Evolutionary conservation across 2,888 invertebrate genomes (phyloP), one percentile per base, ranked within the genome.

Genomic region (Andricus curvator): DNA sequence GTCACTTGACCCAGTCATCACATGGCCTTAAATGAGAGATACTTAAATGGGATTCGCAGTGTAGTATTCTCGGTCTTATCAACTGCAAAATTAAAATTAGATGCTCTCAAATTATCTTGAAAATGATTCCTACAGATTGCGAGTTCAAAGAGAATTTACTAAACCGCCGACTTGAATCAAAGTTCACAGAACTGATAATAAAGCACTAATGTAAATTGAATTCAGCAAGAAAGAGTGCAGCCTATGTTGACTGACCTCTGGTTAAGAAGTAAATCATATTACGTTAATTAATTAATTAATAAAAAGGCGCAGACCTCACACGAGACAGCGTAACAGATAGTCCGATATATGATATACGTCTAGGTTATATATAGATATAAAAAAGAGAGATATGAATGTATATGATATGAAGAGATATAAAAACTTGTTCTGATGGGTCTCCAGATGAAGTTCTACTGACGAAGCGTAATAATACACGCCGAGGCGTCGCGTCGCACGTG

Each of bases 101-200:
- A 17, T 48, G 17, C 48, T 17, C 17, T 17, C 5, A 48, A 48
- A 48, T 48, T 15, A 48, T 48, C 48, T 17, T 15, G 4, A 48
- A 17, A 48, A 48, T 17, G 9, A 41, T 17, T 3, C 5, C 15
- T 15, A 15, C 2, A 48, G 51, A 78, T 22, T 15, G n/a, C 6
- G 48, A 80, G 77, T 82, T 78, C 60, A 66, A 56, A 11, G 11
- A 9, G n/a, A n/a, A 56, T 56, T 56, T n/a, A 56, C n/a, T 11
- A n/a, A n/a, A 56, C 11, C n/a, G 56, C n/a, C n/a, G n/a, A 56
- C n/a, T 56, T 56, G 56, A 9, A 56, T 25, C 25, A 62, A 62
- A 25, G 22, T 62, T 62, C 62, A 25, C 15, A 17, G 29, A 15
- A 15, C 17, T 64, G 22, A 25, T 64, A 25, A 25, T 64, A 25